Conservation (phyloP, 2,113 vertebrate species). For the Garra rufa region DNA sequence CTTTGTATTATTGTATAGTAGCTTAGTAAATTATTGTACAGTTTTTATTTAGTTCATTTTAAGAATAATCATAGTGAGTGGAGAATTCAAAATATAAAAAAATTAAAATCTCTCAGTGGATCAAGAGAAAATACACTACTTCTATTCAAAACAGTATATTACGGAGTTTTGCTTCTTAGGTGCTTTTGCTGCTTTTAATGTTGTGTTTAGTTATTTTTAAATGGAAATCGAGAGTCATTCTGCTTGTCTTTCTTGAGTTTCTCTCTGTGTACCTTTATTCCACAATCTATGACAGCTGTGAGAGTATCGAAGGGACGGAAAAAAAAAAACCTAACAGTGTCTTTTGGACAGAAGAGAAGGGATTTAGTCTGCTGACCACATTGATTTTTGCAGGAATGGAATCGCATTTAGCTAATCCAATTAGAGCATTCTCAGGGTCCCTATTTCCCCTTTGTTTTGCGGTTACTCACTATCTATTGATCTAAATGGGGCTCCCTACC, state of each 20-base stretch:
- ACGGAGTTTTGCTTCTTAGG: neutral
- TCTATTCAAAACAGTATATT: neutral
- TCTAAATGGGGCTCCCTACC: slow-evolving; percentile 69
- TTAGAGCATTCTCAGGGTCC: slow-evolving; percentile 68
- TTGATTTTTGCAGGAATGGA: slow-evolving; percentile 74
- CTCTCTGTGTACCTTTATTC: slow-evolving; percentile 1
- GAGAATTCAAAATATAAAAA: too few relatives aligned
- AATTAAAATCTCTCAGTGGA: too few relatives aligned
- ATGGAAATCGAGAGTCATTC: neutral
- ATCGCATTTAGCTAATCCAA: slow-evolving; percentile 78
- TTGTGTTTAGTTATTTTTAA: neutral
- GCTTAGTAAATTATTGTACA: too few relatives aligned
- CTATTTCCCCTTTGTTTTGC: slow-evolving; percentile 74
- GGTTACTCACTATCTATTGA: slow-evolving; percentile 72
- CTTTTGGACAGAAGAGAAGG: slow-evolving; percentile 41
- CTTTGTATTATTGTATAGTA: too few relatives aligned
- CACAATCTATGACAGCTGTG: neutral
- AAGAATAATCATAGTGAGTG: neutral
- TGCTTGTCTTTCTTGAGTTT: neutral
- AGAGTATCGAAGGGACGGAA: neutral
- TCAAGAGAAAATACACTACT: neutral
- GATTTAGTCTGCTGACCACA: slow-evolving; percentile 67
- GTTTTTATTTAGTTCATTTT: neutral
- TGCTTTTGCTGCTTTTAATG: neutral
- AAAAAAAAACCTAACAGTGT: slow-evolving; percentile 44